These are phyloP conservation scores for Zhuqinia jingwanae DNA, from an alignment of 2,888 invertebrate genomes.

Conservation along the genomic window DNA sequence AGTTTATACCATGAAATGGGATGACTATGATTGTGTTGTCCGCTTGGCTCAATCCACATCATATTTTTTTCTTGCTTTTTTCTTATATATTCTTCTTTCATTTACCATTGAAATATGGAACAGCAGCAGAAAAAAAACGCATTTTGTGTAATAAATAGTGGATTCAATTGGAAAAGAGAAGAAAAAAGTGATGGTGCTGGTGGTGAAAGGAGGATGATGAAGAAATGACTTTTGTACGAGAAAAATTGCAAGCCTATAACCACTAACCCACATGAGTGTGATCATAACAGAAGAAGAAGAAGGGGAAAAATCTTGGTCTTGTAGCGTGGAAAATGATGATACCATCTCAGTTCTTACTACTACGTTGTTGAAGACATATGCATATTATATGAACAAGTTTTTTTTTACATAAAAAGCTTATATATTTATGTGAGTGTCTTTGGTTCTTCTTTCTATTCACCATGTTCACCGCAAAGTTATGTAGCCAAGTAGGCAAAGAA, in stretches of 20 bases:
- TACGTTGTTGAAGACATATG: not conserved
- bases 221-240: slow-evolving; percentile 50
- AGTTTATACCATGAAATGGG: slow-evolving; percentile 43
- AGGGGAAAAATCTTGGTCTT: too few relatives aligned
- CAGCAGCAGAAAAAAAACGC: not conserved
- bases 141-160: not conserved
- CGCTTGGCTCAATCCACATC: slow-evolving; percentile 30
- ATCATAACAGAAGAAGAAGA: too few relatives aligned
- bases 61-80: too few relatives aligned
- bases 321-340: too few relatives aligned
- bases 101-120: not conserved
- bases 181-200: slow-evolving; percentile 31
- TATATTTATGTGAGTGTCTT: slow-evolving; percentile 21
- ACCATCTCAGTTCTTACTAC: too few relatives aligned
- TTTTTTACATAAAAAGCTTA: too few relatives aligned
- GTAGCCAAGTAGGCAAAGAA: too few relatives aligned
- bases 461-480: too few relatives aligned
- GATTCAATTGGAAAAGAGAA: not conserved
- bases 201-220: slow-evolving; percentile 21
- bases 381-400: slow-evolving; percentile 4
- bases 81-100: too few relatives aligned
- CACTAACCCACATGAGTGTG: not conserved
- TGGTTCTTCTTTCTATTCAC: slow-evolving; percentile 9
- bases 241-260: slow-evolving; percentile 15
- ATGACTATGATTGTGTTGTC: slow-evolving; percentile 30